Conservation (phyloP, 2,797 vertebrate species). For the Molothrus ater region DNA sequence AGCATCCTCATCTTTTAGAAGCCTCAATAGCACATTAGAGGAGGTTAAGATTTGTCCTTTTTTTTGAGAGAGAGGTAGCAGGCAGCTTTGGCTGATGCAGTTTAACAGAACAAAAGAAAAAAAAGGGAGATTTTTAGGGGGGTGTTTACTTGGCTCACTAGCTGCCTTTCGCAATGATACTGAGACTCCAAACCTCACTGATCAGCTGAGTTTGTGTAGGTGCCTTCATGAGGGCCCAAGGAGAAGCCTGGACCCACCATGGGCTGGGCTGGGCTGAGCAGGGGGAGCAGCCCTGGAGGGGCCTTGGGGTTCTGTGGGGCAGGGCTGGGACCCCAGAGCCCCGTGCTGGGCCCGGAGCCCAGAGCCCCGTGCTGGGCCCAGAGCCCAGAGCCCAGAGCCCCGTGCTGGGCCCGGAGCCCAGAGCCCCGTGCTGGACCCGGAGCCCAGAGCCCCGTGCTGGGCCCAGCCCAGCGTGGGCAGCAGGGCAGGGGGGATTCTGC, state of each 20-base stretch:
- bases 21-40: accelerated
- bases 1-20: background rate
- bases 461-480: background rate
- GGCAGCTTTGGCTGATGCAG: background rate
- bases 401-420: too few relatives aligned
- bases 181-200: background rate
- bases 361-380: too few relatives aligned
- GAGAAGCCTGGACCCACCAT: too few relatives aligned
- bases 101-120: background rate
- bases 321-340: too few relatives aligned
- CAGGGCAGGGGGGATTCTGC: background rate
- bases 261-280: background rate
- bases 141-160: background rate
- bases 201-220: background rate
- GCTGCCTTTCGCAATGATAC: background rate
- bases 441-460: too few relatives aligned
- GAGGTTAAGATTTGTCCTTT: background rate
- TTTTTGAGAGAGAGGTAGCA: background rate
- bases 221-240: background rate
- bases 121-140: background rate
- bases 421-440: background rate
- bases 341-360: background rate
- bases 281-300: background rate
- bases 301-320: background rate
- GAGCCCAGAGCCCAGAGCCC: background rate